Evolutionary conservation across 2,888 invertebrate species (phyloP).

Genomic region (Himalopsyche kuldschensis): DNA sequence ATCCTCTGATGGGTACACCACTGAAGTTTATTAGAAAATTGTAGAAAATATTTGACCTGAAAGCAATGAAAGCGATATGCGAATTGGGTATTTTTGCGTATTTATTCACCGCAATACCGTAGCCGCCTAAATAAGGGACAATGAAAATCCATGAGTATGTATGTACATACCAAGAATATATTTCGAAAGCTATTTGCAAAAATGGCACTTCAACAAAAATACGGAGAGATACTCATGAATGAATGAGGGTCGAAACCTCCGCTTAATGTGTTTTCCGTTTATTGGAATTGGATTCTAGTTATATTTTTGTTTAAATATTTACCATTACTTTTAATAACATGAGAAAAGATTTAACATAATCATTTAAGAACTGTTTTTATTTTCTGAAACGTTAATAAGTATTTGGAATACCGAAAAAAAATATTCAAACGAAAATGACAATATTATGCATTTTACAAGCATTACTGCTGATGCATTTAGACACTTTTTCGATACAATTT

Average conservation of each 20-base stretch:
- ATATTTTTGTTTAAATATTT: neutral
- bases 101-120: neutral
- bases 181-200: neutral
- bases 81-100: neutral
- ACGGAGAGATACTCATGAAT: neutral
- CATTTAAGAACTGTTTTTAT: neutral
- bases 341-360: neutral
- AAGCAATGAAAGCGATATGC: neutral
- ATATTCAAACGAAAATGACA: too few species aligned
- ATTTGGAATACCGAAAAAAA: too few species aligned
- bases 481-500: too few species aligned
- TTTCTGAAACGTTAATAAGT: too few species aligned
- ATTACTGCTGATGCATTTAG: too few species aligned
- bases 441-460: too few species aligned
- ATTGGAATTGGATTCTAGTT: neutral
- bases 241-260: neutral
- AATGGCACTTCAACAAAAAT: neutral
- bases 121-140: neutral
- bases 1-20: neutral
- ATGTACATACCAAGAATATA: neutral
- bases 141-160: neutral
- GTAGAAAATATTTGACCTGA: neutral
- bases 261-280: neutral
- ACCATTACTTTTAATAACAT: neutral
- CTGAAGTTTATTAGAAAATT: neutral